Conservation (phyloP, 2,797 vertebrate species). For the Okamejei kenojei region DNA sequence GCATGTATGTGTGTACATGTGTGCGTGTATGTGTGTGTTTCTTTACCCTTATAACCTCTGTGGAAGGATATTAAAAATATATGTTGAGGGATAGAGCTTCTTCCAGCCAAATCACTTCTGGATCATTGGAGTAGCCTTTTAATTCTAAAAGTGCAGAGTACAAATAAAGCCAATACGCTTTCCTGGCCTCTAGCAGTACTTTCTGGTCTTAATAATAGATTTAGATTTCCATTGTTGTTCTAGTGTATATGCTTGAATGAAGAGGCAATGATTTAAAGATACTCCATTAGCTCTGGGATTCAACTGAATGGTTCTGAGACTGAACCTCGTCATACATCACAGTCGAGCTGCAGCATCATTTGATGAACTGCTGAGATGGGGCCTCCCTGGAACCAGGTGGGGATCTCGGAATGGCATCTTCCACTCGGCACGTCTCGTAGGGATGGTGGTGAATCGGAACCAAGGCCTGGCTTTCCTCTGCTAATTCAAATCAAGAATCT, state of each 20-base stretch:
- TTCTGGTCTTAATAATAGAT: constrained; percentile 73
- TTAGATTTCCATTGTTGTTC: constrained; percentile 67
- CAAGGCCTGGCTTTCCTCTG: neutral
- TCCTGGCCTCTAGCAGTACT: constrained; percentile 56
- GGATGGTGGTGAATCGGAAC: neutral
- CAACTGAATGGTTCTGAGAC: constrained; percentile 46
- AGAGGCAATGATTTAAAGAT: constrained; percentile 56
- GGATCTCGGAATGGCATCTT: neutral
- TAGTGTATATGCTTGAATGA: constrained; percentile 52
- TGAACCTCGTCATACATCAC: neutral
- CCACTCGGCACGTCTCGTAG: too few relatives aligned
- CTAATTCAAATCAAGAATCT: too few relatives aligned
- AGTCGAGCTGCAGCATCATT: neutral
- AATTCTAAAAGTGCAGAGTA: constrained; percentile 54
- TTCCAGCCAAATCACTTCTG: constrained; percentile 12
- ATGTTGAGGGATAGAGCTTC: neutral
- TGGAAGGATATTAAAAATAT: neutral
- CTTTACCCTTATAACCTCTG: neutral
- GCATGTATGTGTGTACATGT: too few relatives aligned
- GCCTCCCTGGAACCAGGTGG: neutral
- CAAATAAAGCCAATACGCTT: constrained; percentile 57
- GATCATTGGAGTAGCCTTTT: neutral
- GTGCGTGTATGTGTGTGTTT: constrained; percentile 52
- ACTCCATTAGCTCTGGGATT: constrained; percentile 42
- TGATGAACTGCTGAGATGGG: neutral